Evolutionary conservation across 2,888 invertebrate species (phyloP), one percentile per base, ranked within the genome.

Genomic region (Caenorhabditis wallacei): DNA sequence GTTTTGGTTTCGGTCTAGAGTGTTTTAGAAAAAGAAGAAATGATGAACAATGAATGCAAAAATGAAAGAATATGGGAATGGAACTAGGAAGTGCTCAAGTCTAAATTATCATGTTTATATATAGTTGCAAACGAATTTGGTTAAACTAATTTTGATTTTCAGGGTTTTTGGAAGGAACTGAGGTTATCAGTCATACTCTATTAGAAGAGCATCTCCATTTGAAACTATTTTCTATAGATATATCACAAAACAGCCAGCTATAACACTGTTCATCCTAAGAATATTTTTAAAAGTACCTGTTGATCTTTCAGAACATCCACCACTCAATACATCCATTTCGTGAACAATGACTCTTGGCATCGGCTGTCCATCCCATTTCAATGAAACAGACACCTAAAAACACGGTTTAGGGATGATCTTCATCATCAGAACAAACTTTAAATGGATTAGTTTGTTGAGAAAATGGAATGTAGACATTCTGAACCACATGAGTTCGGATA

Each of bases 331-430:
- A 56, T 76, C 76, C 76, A 84, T 80, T 24, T 80, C 74, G 59
- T 84, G 80, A 5, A 84, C 63, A 57, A 84, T 80, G 10, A 84
- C 56, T 37, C 80, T 64, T 69, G 84, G 84, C 80, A 84, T 84
- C 5, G 53, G 66, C 40, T 74, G 68, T 11, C 63, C 74, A 16
- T 74, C 70, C 79, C 78, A 82, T 79, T 72, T 82, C 48, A 82
- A n/a, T 11, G 78, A 72, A 2, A 79, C 54, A 4, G 78, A 82
- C 7, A 79, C 37, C 82, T 37, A 18, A 43, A 40, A 59, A 1
- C 11, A 11, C 11, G 16, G 20, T 35, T n/a, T 35, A 18, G 1
- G 10, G 30, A 1, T 57, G 18, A 59, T 5, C 10, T 46, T 61
- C n/a, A 2, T 22, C 7, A 40, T 1, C 3, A 3, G n/a, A 13